phyloP scores from a whole-genome alignment of 1,140 invertebrate genomes.

The Holotrichia oblita region DNA sequence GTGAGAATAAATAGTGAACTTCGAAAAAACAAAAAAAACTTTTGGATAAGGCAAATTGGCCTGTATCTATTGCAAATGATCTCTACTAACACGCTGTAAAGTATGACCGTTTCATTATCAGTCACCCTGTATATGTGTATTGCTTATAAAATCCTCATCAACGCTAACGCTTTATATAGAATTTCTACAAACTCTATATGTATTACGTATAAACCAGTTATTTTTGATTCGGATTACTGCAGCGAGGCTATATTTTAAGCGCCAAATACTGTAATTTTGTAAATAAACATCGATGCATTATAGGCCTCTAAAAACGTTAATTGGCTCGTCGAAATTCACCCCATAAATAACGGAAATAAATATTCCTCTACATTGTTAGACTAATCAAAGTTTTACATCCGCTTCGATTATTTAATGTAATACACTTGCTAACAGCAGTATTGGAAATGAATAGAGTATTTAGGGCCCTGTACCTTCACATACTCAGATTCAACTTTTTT shows the following conservation, averaged over 20 bases:
- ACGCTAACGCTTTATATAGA: neutral
- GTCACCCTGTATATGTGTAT: too few relatives aligned
- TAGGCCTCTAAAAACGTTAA: constrained; percentile 22
- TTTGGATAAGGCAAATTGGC: too few relatives aligned
- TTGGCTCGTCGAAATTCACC: neutral
- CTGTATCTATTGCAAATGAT: too few relatives aligned
- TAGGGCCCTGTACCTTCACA: neutral
- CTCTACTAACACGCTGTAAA: too few relatives aligned
- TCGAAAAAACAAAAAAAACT: too few relatives aligned
- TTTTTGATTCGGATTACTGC: neutral
- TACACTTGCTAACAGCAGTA: neutral
- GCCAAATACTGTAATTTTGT: constrained; percentile 11
- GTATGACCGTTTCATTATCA: too few relatives aligned
- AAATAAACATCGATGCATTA: neutral
- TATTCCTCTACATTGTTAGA: constrained; percentile 27
- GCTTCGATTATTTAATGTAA: neutral
- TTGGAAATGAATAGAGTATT: neutral
- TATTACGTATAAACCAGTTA: constrained; percentile 13
- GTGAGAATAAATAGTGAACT: too few relatives aligned
- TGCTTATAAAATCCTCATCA: too few relatives aligned
- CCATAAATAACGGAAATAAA: constrained; percentile 24
- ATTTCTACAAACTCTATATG: neutral
- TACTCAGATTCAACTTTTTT: neutral
- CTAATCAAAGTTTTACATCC: constrained; percentile 3
- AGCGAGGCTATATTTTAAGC: neutral